Percentiles rank a stretch among this genome's conserved stretches.
phyloP scores from a whole-genome alignment of 2,113 vertebrate species.

The Oryzias javanicus region DNA sequence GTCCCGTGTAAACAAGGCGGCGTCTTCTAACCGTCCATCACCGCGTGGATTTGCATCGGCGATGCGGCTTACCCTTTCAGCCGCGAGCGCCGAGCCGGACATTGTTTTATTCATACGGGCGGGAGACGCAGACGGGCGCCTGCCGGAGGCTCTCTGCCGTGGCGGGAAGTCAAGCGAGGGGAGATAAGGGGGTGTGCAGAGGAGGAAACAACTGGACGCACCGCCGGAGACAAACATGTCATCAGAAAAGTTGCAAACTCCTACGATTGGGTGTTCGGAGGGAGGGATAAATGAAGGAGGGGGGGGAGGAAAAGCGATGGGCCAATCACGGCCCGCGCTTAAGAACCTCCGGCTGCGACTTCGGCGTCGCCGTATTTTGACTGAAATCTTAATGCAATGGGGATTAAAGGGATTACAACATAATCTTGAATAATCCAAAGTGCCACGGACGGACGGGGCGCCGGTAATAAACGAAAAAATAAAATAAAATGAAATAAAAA shows the following conservation, averaged over 20 bases:
- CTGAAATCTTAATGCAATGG: conserved; percentile 97
- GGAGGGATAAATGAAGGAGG: conserved; percentile 60
- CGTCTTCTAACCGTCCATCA: background rate
- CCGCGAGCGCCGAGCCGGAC: conserved; percentile 18
- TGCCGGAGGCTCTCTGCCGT: conserved; percentile 39
- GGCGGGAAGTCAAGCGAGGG: conserved; percentile 50
- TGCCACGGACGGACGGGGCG: conserved; percentile 91
- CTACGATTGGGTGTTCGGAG: conserved; percentile 5
- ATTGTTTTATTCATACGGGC: conserved; percentile 59
- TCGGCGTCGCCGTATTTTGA: conserved; percentile 94
- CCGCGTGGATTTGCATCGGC: conserved; percentile 21
- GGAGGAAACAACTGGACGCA: conserved; percentile 48
- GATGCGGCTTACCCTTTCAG: conserved; percentile 14
- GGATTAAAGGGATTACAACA: conserved; percentile 99
- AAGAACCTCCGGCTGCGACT: conserved; percentile 89
- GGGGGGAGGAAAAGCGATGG: conserved; percentile 75
- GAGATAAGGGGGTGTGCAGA: conserved; percentile 48
- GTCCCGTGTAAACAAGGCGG: no score
- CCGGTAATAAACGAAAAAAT: conserved; percentile 86
- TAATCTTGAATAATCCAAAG: conserved; percentile 99
- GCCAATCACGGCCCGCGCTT: conserved; percentile 83
- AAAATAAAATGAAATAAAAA: conserved; percentile 24
- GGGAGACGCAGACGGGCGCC: conserved; percentile 25
- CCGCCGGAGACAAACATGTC: conserved; percentile 51
- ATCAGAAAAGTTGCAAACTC: conserved; percentile 47